Conservation (phyloP, 2,888 invertebrate species). For the Argynnis bischoffii region DNA sequence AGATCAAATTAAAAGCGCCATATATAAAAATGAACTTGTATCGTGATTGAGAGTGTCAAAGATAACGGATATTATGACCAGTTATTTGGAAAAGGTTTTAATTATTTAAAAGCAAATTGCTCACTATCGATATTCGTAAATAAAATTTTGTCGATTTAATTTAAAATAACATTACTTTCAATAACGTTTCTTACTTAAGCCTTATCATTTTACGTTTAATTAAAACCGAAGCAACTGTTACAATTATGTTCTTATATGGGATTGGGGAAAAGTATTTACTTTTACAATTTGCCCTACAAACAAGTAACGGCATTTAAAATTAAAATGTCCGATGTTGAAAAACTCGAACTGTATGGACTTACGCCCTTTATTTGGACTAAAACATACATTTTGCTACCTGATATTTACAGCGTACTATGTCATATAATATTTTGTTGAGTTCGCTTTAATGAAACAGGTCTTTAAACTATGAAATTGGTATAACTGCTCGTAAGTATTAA, state of each 20-base stretch:
- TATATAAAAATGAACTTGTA: not conserved
- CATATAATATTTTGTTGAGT: too few species aligned
- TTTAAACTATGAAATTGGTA: too few species aligned
- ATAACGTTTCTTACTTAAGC: not conserved
- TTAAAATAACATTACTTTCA: slow-evolving; percentile 11
- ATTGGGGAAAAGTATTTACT: slow-evolving; percentile 1
- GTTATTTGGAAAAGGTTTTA: not conserved
- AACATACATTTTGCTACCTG: too few species aligned
- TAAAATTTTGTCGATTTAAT: slow-evolving; percentile 1
- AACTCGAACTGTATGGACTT: too few species aligned
- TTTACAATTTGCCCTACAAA: slow-evolving; percentile 4
- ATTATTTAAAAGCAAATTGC: slow-evolving; percentile 6
- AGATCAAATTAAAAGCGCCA: not conserved
- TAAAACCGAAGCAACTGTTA: slow-evolving; percentile 7
- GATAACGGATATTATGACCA: slow-evolving; percentile 5
- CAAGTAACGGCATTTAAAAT: slow-evolving; percentile 5
- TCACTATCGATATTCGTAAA: slow-evolving; percentile 11
- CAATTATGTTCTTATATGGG: slow-evolving; percentile 10
- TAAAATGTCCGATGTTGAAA: not conserved
- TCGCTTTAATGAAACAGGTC: too few species aligned
- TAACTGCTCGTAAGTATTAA: too few species aligned
- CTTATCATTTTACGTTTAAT: slow-evolving; percentile 10
- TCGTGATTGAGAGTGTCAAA: not conserved
- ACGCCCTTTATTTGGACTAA: too few species aligned
- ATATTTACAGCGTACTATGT: too few species aligned